Evolutionary conservation across 2,888 invertebrate genomes (phyloP).

Genomic region (Phlogophora meticulosa): DNA sequence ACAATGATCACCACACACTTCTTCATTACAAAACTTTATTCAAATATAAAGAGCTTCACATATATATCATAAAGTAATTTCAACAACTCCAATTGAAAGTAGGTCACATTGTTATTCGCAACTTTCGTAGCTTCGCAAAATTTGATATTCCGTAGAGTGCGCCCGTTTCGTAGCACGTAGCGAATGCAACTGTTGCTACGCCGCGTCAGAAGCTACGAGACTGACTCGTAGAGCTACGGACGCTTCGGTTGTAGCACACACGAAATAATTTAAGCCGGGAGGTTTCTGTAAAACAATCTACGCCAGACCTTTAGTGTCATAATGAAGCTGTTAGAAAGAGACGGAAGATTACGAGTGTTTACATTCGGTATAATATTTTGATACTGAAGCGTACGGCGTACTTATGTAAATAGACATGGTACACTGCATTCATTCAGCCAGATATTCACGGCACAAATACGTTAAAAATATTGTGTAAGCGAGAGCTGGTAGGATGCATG

Average conservation of each 20-base stretch:
- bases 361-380: conserved; percentile 27
- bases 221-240: conserved; percentile 59
- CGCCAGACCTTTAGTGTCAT: conserved; percentile 28
- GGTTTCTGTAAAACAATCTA: conserved; percentile 53
- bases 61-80: conserved; percentile 47
- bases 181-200: conserved; percentile 88
- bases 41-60: conserved; percentile 35
- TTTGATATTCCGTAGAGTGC: conserved; percentile 67
- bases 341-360: conserved; percentile 24
- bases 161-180: conserved; percentile 81
- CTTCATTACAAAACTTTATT: conserved; percentile 46
- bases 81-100: conserved; percentile 53
- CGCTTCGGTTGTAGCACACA: conserved; percentile 39
- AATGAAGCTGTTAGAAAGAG: conserved; percentile 41
- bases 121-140: conserved; percentile 50
- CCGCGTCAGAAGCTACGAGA: conserved; percentile 63
- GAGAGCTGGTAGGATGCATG: neutral
- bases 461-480: neutral
- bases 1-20: conserved; percentile 38
- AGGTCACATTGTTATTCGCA: conserved; percentile 64
- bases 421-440: conserved; percentile 15
- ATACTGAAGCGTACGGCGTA: conserved; percentile 9
- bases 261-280: conserved; percentile 48
- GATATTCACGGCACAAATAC: neutral
- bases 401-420: conserved; percentile 13